Evolutionary conservation across 2,797 vertebrate genomes (phyloP), one percentile per base, ranked within the genome.

Genomic region (Megalops cyprinoides): DNA sequence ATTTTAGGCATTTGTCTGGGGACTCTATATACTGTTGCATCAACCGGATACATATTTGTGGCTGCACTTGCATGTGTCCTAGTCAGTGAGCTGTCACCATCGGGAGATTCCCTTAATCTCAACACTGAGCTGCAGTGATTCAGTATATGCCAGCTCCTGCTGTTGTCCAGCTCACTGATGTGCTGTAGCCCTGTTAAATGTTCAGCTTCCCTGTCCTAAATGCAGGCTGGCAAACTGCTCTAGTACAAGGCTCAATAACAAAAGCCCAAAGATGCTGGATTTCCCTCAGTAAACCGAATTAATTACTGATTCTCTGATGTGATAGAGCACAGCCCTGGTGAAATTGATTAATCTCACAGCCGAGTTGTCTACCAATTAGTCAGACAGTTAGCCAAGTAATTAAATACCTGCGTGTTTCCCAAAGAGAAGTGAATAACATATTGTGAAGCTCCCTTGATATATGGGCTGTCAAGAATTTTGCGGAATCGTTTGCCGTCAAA

Each of bases 371-470:
- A 96, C 97, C 97, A 98, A 99, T 99, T 99, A 99, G 97, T 97
- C 97, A 98, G 97, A 97, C 97, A 99, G 98, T 99, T 99, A 98
- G 96, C 96, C 96, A 96, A 97, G 97, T 99, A 98, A 99, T 99
- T 99, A 99, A 98, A 99, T 97, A 98, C 96, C 96, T 96, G n/a
- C 96, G 93, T 91, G 95, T 96, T 95, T 97, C 96, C 96, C 96
- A 96, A 98, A 95, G 95, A 96, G 95, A 95, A 94, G 91, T 94
- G 95, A 94, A 95, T 93, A 80, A 92, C 88, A 83, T 91, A 92
- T 91, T 86, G 94, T 94, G 95, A 88, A 86, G 92, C 89, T 95
- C 93, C 93, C 90, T 93, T 95, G 94, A 96, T 94, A 94, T 93
- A 96, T 95, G 89, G 95, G 95, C 96, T 97, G 96, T 94, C 93